phyloP scores from a whole-genome alignment of 2,797 vertebrate species.

The Loriculus beryllinus region DNA sequence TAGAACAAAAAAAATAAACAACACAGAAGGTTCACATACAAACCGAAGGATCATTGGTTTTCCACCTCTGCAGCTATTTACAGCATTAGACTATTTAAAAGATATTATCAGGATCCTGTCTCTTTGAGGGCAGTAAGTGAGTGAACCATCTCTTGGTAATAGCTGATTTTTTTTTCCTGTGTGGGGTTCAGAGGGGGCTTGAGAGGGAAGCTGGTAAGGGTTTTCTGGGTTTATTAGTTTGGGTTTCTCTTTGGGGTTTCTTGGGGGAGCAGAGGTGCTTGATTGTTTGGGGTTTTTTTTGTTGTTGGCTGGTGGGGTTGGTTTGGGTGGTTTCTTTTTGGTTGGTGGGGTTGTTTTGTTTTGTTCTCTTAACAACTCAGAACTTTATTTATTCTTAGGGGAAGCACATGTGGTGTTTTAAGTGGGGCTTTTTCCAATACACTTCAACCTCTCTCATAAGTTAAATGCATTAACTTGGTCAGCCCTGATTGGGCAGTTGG shows the following conservation, averaged over 20 bases:
- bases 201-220: rapidly evolving
- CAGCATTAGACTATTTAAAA: not conserved
- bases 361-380: not conserved
- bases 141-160: not conserved
- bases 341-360: not conserved
- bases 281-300: not conserved
- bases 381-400: not conserved
- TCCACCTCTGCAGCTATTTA: not conserved
- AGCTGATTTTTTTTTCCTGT: not conserved
- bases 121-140: not conserved
- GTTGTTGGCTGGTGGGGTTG: not conserved
- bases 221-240: not conserved
- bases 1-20: not conserved
- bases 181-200: rapidly evolving
- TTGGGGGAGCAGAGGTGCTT: no score
- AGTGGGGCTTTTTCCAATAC: not conserved
- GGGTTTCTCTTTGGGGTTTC: not conserved
- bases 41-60: not conserved
- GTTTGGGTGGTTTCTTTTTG: not conserved
- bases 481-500: not conserved
- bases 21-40: not conserved
- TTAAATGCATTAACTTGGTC: not conserved
- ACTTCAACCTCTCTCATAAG: not conserved
- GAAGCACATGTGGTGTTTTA: not conserved
- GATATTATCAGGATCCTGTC: not conserved